Evolutionary conservation across 2,797 vertebrate genomes (phyloP), one percentile per base, ranked within the genome.

Genomic region (Cottoperca gobio): DNA sequence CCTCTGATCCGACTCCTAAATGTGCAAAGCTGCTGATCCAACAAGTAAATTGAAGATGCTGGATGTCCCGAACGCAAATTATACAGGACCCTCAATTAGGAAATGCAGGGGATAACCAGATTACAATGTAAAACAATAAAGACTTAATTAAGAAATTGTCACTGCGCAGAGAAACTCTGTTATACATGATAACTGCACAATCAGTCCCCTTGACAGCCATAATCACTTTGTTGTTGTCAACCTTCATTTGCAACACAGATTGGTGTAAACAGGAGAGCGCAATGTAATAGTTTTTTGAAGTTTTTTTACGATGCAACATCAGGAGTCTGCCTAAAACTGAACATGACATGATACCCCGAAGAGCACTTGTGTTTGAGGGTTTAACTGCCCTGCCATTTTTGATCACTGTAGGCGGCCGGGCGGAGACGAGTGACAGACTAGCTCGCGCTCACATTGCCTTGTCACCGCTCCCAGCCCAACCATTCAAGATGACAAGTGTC

Each of bases 371-470:
- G 72, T 85, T 82, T 81, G 70, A 82, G 28, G 71, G 73, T 84
- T 87, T 87, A 81, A 89, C 81, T 75, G 75, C 71, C 50, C 85
- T 91, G 87, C 84, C 88, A 77, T 88, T 88, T 88, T 71, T 65
- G 88, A 90, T 91, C 83, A 82, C 28, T 28, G 66, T 40, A 50
- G 81, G 79, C 71, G 26, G 48, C n/a, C 35, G 60, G 75, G 50
- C 50, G 67, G 59, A 84, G 79, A 89, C 82, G 65, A 62, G 68
- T 80, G 71, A 60, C 85, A 88, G 73, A 74, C 75, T 46, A 55
- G 81, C 76, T 73, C 14, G 31, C 45, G 65, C 78, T 84, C 63
- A 39, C 48, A 5, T 60, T 48, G 78, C 46, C 59, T 54, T 45
- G 64, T 86, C 81, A 42, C 63, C 5, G 62, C 82, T 82, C 42